Percentiles rank a stretch among this genome's conserved stretches.
Evolutionary conservation across 2,888 invertebrate species (phyloP).

Genomic region (Agrenia bidenticulata): DNA sequence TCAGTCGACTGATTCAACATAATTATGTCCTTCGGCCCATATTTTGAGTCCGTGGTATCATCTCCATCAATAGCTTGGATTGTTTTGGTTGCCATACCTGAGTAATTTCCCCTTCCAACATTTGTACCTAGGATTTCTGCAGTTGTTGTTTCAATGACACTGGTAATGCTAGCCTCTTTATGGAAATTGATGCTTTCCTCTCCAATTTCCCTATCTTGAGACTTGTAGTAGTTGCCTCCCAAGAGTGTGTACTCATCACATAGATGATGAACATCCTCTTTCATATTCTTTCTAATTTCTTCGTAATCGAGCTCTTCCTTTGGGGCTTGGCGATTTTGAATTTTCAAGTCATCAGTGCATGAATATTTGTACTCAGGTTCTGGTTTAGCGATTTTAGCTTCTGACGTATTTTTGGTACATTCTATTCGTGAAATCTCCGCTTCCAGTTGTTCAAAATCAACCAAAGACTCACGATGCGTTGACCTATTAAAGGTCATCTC

Average conservation of each 20-base stretch:
- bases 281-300: too few species aligned
- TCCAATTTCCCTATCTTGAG: not conserved
- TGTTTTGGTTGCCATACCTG: too few species aligned
- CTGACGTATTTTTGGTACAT: not conserved
- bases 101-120: too few species aligned
- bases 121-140: not conserved
- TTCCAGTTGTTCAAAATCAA: conserved; percentile 16
- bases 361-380: not conserved
- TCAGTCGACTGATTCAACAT: too few species aligned
- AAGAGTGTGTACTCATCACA: not conserved
- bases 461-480: not conserved
- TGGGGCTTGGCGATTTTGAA: not conserved
- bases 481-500: not conserved
- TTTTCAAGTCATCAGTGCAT: too few species aligned
- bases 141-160: not conserved
- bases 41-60: too few species aligned
- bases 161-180: not conserved
- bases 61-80: too few species aligned
- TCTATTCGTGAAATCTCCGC: not conserved
- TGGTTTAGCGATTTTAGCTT: not conserved
- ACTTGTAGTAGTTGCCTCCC: not conserved
- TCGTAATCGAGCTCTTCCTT: not conserved
- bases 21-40: too few species aligned
- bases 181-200: conserved; percentile 3
- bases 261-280: too few species aligned